phyloP scores from a whole-genome alignment of 2,113 vertebrate species.

The Menura novaehollandiae region DNA sequence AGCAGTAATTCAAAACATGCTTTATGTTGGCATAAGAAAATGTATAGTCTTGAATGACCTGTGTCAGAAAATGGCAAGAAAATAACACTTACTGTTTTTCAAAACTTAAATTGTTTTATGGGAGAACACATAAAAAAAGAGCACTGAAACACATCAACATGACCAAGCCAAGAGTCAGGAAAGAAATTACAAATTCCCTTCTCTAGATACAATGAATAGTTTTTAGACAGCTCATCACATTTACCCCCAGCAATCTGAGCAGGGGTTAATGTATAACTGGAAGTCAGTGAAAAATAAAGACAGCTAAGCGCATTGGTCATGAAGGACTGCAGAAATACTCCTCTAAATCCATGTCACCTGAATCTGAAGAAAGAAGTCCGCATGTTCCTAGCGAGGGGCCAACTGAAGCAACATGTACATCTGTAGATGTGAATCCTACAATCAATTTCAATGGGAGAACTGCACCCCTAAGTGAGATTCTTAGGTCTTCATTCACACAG shows the following conservation, averaged over 20 bases:
- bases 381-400: rapidly evolving
- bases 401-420: rapidly evolving
- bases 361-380: background rate
- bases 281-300: background rate
- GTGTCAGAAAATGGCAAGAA: background rate
- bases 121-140: background rate
- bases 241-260: slow-evolving; percentile 3
- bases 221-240: slow-evolving; percentile 9
- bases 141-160: background rate
- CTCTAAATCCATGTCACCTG: background rate
- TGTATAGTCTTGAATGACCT: background rate
- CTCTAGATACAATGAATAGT: background rate
- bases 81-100: background rate
- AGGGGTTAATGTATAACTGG: slow-evolving; percentile 28
- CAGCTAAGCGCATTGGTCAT: background rate
- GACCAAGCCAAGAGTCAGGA: background rate
- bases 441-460: background rate
- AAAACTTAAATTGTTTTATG: background rate
- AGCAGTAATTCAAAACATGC: background rate
- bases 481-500: background rate
- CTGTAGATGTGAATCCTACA: background rate
- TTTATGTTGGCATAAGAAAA: background rate
- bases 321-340: background rate
- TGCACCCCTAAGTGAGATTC: background rate
- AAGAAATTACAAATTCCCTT: background rate